Evolutionary conservation across 1,140 invertebrate genomes (phyloP).

Genomic region (Spodoptera frugiperda): DNA sequence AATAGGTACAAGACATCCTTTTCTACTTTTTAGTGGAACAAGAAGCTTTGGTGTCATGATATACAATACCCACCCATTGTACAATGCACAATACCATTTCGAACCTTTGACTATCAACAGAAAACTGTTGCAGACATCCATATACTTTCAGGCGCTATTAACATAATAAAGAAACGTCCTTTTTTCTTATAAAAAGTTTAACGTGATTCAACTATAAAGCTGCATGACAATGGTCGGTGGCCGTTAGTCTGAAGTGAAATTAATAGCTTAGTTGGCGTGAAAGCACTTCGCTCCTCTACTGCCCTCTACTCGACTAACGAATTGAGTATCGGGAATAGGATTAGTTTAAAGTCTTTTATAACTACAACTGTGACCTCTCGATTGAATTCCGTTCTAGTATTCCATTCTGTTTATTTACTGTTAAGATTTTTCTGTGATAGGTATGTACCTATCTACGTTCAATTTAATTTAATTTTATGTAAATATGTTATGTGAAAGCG

Average conservation of each 20-base stretch:
- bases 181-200: background rate
- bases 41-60: too few species aligned
- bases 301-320: conserved; percentile 47
- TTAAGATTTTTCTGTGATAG: background rate
- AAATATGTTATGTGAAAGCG: background rate
- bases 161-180: background rate
- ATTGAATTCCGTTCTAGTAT: conserved; percentile 12
- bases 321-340: conserved; percentile 53
- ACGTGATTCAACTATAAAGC: conserved; percentile 8
- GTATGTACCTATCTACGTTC: background rate
- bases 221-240: conserved; percentile 8
- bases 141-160: too few species aligned
- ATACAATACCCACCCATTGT: too few species aligned
- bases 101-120: too few species aligned
- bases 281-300: conserved; percentile 42
- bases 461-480: background rate
- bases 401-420: background rate
- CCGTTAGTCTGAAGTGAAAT: conserved; percentile 43
- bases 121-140: too few species aligned
- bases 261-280: conserved; percentile 48
- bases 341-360: conserved; percentile 49
- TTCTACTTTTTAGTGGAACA: too few species aligned
- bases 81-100: too few species aligned
- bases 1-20: too few species aligned
- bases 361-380: conserved; percentile 41